A percentile compares a stretch with the other conserved stretches of the same genome.
Conservation (phyloP, 2,888 invertebrate species). For the Pseudococcus longispinus region DNA sequence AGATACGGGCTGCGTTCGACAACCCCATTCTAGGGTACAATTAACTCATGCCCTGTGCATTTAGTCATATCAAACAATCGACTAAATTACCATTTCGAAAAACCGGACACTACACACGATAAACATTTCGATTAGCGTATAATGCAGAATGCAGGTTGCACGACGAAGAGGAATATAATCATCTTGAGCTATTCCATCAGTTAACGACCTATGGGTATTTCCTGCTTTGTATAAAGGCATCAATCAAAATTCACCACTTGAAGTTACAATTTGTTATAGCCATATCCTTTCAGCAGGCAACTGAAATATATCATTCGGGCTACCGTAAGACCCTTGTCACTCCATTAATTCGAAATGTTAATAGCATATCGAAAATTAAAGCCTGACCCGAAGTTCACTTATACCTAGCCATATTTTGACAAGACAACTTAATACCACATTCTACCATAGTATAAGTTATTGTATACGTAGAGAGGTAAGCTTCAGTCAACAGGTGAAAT, state of each 20-base stretch:
- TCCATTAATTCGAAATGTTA: slow-evolving; percentile 12
- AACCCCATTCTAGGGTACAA: neutral
- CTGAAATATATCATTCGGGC: neutral
- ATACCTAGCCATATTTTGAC: neutral
- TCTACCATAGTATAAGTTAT: neutral
- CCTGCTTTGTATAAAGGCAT: neutral
- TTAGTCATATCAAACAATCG: neutral
- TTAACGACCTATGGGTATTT: neutral
- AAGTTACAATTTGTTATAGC: neutral
- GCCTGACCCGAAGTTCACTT: neutral
- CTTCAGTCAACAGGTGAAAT: slow-evolving; percentile 22
- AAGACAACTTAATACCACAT: neutral
- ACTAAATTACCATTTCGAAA: neutral
- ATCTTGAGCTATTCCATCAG: neutral
- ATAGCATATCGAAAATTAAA: slow-evolving; percentile 24
- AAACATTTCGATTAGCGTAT: neutral
- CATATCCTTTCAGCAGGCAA: neutral
- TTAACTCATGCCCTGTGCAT: neutral
- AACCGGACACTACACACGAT: neutral
- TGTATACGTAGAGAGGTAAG: neutral
- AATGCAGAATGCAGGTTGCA: neutral
- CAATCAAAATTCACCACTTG: slow-evolving; percentile 22
- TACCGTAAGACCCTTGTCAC: slow-evolving; percentile 25
- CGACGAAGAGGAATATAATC: neutral
- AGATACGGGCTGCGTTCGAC: neutral